Evolutionary conservation across 2,113 vertebrate species (phyloP).

Genomic region (Oenanthe melanoleuca): DNA sequence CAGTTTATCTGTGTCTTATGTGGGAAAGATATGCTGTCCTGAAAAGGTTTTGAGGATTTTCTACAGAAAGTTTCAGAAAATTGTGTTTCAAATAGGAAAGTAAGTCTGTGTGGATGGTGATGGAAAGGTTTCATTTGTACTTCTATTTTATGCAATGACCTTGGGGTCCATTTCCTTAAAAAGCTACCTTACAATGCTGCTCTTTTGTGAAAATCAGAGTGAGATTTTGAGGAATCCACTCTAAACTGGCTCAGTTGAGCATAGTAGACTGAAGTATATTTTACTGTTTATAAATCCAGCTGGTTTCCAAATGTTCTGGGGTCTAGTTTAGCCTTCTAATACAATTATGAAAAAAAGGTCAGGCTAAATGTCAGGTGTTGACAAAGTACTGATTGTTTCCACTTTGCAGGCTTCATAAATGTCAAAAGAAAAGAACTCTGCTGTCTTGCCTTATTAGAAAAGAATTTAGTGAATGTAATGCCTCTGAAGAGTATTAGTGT

Average conservation of each 20-base stretch:
- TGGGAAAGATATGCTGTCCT: neutral
- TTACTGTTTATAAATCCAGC: conserved; percentile 58
- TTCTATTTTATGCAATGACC: neutral
- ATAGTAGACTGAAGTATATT: neutral
- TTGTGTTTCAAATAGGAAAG: neutral
- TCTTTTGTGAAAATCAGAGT: neutral
- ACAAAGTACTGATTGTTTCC: conserved; percentile 72
- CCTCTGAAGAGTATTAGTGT: conserved; percentile 22
- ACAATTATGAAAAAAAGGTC: conserved; percentile 69
- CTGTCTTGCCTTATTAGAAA: conserved; percentile 70
- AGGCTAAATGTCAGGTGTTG: conserved; percentile 70
- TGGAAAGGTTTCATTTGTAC: neutral
- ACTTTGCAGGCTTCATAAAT: conserved; percentile 71
- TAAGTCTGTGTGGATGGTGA: neutral
- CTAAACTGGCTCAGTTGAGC: neutral
- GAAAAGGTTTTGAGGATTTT: neutral
- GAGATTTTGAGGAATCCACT: neutral
- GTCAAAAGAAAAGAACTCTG: conserved; percentile 67
- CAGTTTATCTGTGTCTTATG: neutral
- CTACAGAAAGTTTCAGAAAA: neutral
- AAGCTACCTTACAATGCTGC: neutral
- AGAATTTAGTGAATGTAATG: conserved; percentile 54
- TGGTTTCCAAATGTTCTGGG: conserved; percentile 66
- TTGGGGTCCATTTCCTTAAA: neutral
- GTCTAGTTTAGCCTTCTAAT: conserved; percentile 61